Evolutionary conservation across 2,888 invertebrate genomes (phyloP).

Genomic region (Tinea semifulvella): DNA sequence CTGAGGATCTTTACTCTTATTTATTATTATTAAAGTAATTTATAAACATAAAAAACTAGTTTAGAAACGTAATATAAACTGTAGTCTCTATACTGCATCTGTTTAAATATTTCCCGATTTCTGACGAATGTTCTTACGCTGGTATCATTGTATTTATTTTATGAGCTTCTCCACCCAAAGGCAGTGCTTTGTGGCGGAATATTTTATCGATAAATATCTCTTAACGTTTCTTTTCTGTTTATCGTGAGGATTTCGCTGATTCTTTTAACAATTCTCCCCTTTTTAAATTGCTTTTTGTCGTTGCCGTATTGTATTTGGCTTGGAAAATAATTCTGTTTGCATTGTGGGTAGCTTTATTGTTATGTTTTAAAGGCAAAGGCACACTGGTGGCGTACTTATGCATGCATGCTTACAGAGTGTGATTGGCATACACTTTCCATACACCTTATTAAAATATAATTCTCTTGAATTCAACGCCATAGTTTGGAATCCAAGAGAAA

Average conservation of each 20-base stretch:
- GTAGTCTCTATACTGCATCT: no score
- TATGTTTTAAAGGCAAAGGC: conserved; percentile 6
- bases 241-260: conserved; percentile 56
- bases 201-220: conserved; percentile 59
- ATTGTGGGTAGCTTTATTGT: not conserved
- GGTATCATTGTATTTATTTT: conserved; percentile 27
- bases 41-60: no score
- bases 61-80: no score
- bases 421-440: no score
- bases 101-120: no score
- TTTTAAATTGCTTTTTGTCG: conserved; percentile 43
- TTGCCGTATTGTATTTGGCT: conserved; percentile 3
- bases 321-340: not conserved
- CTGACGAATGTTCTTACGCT: not conserved
- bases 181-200: conserved; percentile 42
- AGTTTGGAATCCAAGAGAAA: no score
- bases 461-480: no score
- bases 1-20: no score
- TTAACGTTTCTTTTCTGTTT: conserved; percentile 41
- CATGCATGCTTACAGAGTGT: no score
- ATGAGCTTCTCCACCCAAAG: conserved; percentile 33
- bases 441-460: no score
- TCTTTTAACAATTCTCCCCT: conserved; percentile 43
- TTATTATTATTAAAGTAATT: no score
- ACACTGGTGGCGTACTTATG: no score